Conservation (phyloP, 1,140 invertebrate species). For the Drosophila seguyi region DNA sequence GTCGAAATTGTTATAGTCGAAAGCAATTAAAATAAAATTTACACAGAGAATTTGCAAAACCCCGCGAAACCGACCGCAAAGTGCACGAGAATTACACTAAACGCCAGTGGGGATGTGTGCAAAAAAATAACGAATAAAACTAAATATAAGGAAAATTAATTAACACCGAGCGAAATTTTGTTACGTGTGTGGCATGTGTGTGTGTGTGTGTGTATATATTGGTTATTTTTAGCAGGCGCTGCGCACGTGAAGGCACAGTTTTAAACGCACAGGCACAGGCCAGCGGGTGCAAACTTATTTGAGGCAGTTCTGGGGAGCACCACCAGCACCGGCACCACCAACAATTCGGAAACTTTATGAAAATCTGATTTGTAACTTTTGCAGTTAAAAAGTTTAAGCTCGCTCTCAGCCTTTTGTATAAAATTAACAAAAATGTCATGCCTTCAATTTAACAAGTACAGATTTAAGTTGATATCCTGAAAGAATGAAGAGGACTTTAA, state of each 20-base stretch:
- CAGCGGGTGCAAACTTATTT: slow-evolving; percentile 20
- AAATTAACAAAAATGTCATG: slow-evolving; percentile 14
- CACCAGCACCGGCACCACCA: slow-evolving; percentile 13
- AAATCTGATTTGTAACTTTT: slow-evolving; percentile 45
- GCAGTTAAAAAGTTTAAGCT: slow-evolving; percentile 27
- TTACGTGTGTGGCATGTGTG: slow-evolving; percentile 3
- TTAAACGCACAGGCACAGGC: slow-evolving; percentile 14
- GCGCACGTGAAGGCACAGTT: slow-evolving; percentile 74
- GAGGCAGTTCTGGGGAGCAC: slow-evolving; percentile 5
- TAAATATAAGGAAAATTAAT: slow-evolving; percentile 64
- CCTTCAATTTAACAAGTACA: not conserved
- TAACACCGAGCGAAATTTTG: slow-evolving; percentile 64
- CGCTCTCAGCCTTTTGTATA: not conserved
- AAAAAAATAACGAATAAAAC: slow-evolving; percentile 5
- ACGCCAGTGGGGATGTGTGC: slow-evolving; percentile 20
- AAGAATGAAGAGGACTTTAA: not conserved
- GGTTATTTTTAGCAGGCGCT: slow-evolving; percentile 67
- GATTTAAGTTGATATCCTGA: slow-evolving; percentile 15
- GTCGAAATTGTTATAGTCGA: slow-evolving; percentile 52
- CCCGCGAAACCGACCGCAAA: slow-evolving; percentile 47
- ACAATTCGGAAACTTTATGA: slow-evolving; percentile 42
- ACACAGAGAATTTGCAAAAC: slow-evolving; percentile 58
- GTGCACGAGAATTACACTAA: slow-evolving; percentile 57
- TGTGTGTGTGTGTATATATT: slow-evolving; percentile 17
- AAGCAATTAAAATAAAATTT: slow-evolving; percentile 78